These are phyloP conservation scores for Oryzaephilus surinamensis DNA, from an alignment of 1,140 invertebrate species.

Conservation along the genomic window DNA sequence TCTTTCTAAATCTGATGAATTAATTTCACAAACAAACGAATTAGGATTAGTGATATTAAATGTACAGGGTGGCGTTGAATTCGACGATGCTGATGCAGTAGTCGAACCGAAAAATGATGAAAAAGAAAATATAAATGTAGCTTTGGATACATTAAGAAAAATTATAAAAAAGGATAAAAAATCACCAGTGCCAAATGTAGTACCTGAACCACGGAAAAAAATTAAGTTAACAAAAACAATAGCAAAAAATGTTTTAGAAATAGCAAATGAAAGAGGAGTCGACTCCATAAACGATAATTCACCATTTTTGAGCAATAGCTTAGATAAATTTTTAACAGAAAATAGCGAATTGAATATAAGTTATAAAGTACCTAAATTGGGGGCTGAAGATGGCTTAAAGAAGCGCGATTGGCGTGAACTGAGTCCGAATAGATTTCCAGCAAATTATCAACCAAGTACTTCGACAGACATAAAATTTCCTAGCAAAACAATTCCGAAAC, in stretches of 20 bases:
- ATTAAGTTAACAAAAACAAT: no score
- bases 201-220: background rate
- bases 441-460: no score
- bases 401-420: no score
- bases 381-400: conserved; percentile 23
- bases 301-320: conserved; percentile 25
- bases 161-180: no score
- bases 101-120: conserved; percentile 3
- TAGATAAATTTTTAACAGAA: conserved; percentile 27
- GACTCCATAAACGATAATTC: conserved; percentile 23
- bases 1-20: background rate
- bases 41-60: conserved; percentile 10
- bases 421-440: no score
- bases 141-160: no score
- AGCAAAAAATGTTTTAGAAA: no score
- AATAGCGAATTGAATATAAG: conserved; percentile 28
- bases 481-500: no score
- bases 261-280: no score
- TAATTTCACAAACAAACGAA: conserved; percentile 7
- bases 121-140: conserved; percentile 6
- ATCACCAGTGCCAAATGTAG: background rate
- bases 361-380: conserved; percentile 26
- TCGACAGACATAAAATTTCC: no score
- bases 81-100: background rate
- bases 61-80: conserved; percentile 10